Percentiles rank a stretch among this genome's conserved stretches.
phyloP scores from a whole-genome alignment of 2,888 invertebrate genomes.

The Graphium colonna region DNA sequence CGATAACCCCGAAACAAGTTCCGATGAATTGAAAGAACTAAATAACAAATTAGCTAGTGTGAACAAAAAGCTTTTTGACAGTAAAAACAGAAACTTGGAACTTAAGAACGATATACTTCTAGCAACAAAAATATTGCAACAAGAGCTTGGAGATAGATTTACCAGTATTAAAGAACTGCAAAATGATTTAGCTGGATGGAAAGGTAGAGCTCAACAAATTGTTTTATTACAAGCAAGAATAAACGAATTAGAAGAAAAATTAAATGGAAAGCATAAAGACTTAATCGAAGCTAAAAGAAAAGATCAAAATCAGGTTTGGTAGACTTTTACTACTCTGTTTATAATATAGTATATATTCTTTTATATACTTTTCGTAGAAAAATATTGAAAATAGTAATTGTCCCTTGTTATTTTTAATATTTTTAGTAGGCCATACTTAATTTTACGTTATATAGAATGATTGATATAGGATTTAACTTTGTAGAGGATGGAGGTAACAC shows the following conservation, averaged over 20 bases:
- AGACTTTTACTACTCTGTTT: too few relatives aligned
- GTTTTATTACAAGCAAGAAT: constrained; percentile 84
- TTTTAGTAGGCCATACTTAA: too few relatives aligned
- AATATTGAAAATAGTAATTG: too few relatives aligned
- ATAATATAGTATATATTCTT: too few relatives aligned
- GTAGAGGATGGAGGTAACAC: too few relatives aligned
- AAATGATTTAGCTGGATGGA: constrained; percentile 83
- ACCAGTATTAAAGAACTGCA: constrained; percentile 81
- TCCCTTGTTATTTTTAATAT: too few relatives aligned
- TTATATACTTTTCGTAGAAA: too few relatives aligned
- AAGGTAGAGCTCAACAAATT: constrained; percentile 89
- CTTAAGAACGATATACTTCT: constrained; percentile 86
- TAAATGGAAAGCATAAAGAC: constrained; percentile 65
- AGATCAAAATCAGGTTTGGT: constrained; percentile 53
- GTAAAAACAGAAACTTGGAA: constrained; percentile 84
- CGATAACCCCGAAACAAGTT: constrained; percentile 59
- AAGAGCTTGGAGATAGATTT: constrained; percentile 87
- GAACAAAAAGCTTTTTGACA: constrained; percentile 83
- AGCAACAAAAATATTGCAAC: constrained; percentile 86
- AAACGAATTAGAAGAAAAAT: constrained; percentile 82
- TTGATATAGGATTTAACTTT: too few relatives aligned
- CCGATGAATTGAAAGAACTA: constrained; percentile 78
- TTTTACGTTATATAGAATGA: too few relatives aligned
- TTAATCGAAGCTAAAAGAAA: constrained; percentile 47
- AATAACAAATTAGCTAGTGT: constrained; percentile 81